Percentiles rank a stretch among this genome's conserved stretches.
Evolutionary conservation across 2,797 vertebrate genomes (phyloP).

Genomic region (Dicrostonyx torquatus): DNA sequence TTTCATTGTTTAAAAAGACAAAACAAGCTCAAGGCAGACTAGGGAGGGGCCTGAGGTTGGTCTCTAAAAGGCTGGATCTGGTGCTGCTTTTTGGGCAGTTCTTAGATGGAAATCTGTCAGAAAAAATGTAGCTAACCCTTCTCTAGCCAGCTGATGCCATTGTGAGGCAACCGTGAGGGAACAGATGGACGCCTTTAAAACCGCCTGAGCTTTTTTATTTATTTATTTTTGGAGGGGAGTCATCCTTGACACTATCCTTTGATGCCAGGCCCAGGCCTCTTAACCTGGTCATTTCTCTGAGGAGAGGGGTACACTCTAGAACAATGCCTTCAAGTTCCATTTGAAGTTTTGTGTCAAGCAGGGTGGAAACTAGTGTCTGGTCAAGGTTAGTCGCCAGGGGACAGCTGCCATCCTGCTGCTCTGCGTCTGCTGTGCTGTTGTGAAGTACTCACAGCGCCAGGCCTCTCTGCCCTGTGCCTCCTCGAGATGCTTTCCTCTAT

Average conservation of each 20-base stretch:
- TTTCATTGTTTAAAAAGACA: not conserved
- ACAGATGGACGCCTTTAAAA: not conserved
- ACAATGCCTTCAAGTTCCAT: not conserved
- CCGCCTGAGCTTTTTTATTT: no score
- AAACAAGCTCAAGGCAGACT: not conserved
- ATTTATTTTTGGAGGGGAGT: not conserved
- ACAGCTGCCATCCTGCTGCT: not conserved
- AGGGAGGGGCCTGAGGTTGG: not conserved
- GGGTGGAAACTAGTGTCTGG: not conserved
- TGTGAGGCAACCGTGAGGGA: not conserved
- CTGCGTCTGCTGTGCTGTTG: not conserved
- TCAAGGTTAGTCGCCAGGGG: not conserved
- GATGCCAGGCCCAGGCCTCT: not conserved
- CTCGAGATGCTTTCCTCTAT: not conserved
- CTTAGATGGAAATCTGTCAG: not conserved
- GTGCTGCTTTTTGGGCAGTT: not conserved
- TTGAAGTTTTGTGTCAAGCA: not conserved
- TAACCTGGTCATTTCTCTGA: not conserved
- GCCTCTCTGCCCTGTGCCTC: not conserved
- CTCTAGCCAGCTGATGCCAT: not conserved
- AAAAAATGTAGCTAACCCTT: not conserved
- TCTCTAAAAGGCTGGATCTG: not conserved
- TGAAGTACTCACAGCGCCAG: not conserved
- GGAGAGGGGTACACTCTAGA: not conserved
- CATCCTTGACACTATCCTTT: not conserved